Percentiles rank a stretch among this genome's conserved stretches.
Conservation (phyloP, 2,113 vertebrate species). For the Montifringilla adamsi region DNA sequence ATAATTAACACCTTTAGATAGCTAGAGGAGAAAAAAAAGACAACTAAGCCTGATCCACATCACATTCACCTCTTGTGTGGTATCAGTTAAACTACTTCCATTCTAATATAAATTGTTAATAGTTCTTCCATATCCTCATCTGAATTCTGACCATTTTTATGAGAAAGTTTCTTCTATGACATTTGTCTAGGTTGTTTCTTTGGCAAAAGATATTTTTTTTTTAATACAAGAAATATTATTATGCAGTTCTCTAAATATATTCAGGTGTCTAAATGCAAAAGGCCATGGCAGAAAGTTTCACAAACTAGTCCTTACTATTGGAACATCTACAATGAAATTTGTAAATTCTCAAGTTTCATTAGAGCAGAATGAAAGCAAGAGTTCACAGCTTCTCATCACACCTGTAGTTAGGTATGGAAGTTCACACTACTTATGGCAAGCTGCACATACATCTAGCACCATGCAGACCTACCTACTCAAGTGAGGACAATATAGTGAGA, state of each 20-base stretch:
- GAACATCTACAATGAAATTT: not conserved
- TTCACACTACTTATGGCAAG: not conserved
- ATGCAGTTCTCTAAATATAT: not conserved
- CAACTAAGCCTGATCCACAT: not conserved
- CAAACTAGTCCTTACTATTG: not conserved
- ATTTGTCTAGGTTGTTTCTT: not conserved
- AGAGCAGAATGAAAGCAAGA: not conserved
- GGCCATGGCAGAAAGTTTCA: not conserved
- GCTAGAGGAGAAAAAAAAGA: not conserved
- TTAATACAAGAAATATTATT: not conserved
- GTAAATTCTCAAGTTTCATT: not conserved
- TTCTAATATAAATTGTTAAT: not conserved
- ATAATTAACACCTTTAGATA: not conserved
- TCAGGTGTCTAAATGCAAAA: not conserved
- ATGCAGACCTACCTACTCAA: not conserved
- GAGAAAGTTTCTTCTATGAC: not conserved
- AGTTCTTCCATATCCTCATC: not conserved
- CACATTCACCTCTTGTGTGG: not conserved
- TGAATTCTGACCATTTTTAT: not conserved
- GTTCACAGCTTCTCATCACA: not conserved
- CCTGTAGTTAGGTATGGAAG: not conserved
- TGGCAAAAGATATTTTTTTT: not conserved
- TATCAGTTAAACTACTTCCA: not conserved
- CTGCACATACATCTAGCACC: not conserved
- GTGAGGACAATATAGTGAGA: not conserved